A percentile compares a stretch with the other conserved stretches of the same genome.
These are phyloP conservation scores for Actinia equina DNA, from an alignment of 64 coral and sea anemone genomes.

Conservation along the genomic window DNA sequence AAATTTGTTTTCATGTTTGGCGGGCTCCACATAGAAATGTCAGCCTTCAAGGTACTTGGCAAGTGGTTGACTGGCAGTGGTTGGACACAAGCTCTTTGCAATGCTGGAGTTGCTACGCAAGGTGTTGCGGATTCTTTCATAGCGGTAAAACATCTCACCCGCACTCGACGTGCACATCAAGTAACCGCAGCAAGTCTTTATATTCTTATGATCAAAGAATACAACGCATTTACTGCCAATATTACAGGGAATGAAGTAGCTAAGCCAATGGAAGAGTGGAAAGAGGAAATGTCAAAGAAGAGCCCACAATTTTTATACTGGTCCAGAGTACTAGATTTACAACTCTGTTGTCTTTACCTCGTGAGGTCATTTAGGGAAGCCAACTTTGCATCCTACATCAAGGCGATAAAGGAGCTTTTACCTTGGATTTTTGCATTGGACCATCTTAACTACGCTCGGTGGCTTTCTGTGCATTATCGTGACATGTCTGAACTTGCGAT, in stretches of 20 bases:
- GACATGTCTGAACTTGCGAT: slow-evolving; percentile 4
- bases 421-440: slow-evolving; percentile 34
- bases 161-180: too few species aligned
- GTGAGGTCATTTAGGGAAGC: slow-evolving; percentile 22
- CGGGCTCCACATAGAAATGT: too few species aligned
- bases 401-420: not conserved
- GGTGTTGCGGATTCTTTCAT: too few species aligned
- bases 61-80: too few species aligned
- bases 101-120: too few species aligned
- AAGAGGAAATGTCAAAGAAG: not conserved
- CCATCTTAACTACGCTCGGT: slow-evolving; percentile 3
- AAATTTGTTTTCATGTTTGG: too few species aligned
- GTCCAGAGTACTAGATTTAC: too few species aligned
- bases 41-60: too few species aligned
- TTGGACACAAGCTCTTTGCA: too few species aligned
- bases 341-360: slow-evolving; percentile 13
- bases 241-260: not conserved
- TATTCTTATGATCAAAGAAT: not conserved
- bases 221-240: not conserved
- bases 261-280: not conserved
- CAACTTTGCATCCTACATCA: slow-evolving; percentile 5
- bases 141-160: too few species aligned
- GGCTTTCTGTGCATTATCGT: slow-evolving; percentile 24
- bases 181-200: not conserved
- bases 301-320: slow-evolving; percentile 22